Base-by-base conservation (phyloP, 2,113 vertebrate genomes). In the Apodemus speciosus region DNA sequence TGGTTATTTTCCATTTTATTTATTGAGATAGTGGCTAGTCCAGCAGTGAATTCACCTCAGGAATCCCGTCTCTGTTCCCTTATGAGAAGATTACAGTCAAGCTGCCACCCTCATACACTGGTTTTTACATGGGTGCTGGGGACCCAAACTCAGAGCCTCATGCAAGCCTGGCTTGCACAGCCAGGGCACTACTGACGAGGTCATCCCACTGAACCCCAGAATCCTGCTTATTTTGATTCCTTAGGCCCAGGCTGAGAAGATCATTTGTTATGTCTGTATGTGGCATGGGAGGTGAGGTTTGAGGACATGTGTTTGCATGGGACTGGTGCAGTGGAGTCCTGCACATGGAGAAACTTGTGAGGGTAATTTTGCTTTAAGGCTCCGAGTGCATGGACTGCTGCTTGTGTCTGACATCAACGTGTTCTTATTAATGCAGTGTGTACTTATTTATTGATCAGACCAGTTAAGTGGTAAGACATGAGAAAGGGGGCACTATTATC, bases 371-470 rank as follows among this genome's bases (percentile, higher is more conserved):
- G 95, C 20, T 18, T 53, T 94, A 86, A 91, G 76, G 46, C 58
- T n/a, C 40, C 58, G 75, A 71, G 77, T 93, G 83, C 86, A 58
- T 23, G 80, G 60, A 80, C 46, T 92, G 86, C 79, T 46, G 77
- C 95, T 94, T 30, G 1, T 96, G 72, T 60, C 94, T 97, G 91
- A 94, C 91, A 95, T 97, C 88, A 94, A 93, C 92, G 85, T 81
- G 71, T 92, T 88, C 94, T 97, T 97, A 97, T 97, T 97, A 97
- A 95, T 94, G 93, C 92, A 96, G 11, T 94, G 93, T 97, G 92
- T 95, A 97, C 92, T 98, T 98, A 98, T 97, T 97, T 98, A 98
- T 98, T 97, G 98, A 98, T 98, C 97, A 92, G 58, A 68, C 87
- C 86, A 79, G 97, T 97, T 97, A 97, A 97, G 94, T 94, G 96